phyloP scores from a whole-genome alignment of 2,888 invertebrate species.

The Phengaris arion region DNA sequence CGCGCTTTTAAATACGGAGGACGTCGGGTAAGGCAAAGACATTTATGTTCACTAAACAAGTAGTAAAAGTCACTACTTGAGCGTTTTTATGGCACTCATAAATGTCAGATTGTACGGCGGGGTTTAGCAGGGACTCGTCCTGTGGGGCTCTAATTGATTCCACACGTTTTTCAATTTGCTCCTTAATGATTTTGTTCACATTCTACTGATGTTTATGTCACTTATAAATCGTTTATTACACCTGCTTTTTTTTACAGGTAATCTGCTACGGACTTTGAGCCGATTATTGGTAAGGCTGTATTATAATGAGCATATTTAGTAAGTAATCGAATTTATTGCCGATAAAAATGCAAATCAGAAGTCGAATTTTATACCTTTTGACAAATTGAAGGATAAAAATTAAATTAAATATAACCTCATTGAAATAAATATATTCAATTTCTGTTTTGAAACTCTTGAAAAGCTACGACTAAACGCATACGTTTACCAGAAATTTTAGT shows the following conservation, averaged over 20 bases:
- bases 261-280: slow-evolving; percentile 44
- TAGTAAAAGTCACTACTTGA: slow-evolving; percentile 81
- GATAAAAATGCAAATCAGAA: slow-evolving; percentile 22
- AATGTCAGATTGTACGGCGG: slow-evolving; percentile 79
- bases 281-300: slow-evolving; percentile 30
- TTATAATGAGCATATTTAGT: slow-evolving; percentile 26
- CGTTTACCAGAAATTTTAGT: neutral
- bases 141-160: slow-evolving; percentile 64
- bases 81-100: slow-evolving; percentile 81
- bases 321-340: slow-evolving; percentile 9
- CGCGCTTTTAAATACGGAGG: slow-evolving; percentile 79
- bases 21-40: slow-evolving; percentile 79
- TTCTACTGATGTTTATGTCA: slow-evolving; percentile 45
- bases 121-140: slow-evolving; percentile 57
- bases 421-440: neutral
- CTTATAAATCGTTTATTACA: slow-evolving; percentile 52
- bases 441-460: neutral
- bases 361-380: slow-evolving; percentile 12
- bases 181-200: slow-evolving; percentile 50
- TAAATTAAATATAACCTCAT: slow-evolving; percentile 53
- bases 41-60: slow-evolving; percentile 82
- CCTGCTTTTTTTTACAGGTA: slow-evolving; percentile 63
- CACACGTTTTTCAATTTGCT: slow-evolving; percentile 53
- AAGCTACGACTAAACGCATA: neutral
- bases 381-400: slow-evolving; percentile 39